These are phyloP conservation scores for Drosophila setifemur DNA, from an alignment of 1,140 invertebrate species.

Conservation along the genomic window DNA sequence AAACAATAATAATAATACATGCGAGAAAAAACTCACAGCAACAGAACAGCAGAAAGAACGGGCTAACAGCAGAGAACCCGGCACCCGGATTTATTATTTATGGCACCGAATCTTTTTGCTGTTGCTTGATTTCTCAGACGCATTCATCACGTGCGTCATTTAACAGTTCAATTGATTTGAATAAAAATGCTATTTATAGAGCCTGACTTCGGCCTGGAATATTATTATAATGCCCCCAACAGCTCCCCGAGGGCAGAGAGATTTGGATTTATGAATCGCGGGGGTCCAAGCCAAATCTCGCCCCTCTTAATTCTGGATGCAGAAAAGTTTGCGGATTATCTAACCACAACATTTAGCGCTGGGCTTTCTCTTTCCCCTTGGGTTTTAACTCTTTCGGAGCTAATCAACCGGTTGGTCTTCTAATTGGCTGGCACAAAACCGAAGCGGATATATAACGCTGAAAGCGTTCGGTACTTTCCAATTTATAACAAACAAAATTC, in stretches of 20 bases:
- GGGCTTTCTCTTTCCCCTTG: constrained; percentile 54
- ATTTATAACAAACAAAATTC: constrained; percentile 62
- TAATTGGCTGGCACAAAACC: constrained; percentile 42
- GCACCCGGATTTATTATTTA: constrained; percentile 75
- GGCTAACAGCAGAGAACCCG: constrained; percentile 12
- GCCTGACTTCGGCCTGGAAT: constrained; percentile 27
- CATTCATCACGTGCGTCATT: constrained; percentile 76
- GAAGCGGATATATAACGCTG: constrained; percentile 55
- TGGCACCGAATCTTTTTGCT: constrained; percentile 47
- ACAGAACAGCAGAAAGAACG: constrained; percentile 21
- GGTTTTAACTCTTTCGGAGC: constrained; percentile 3
- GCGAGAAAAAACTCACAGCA: constrained; percentile 36
- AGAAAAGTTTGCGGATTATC: constrained; percentile 32
- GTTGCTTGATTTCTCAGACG: constrained; percentile 25
- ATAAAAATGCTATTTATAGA: constrained; percentile 37
- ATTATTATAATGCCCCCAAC: constrained; percentile 6
- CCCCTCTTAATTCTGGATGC: constrained; percentile 22
- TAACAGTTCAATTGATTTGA: constrained; percentile 73
- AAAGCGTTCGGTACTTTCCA: constrained; percentile 73
- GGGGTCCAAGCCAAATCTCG: background rate
- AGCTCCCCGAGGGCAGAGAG: background rate
- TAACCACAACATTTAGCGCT: constrained; percentile 13
- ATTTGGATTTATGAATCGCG: constrained; percentile 18
- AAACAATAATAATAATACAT: constrained; percentile 62
- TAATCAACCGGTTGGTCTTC: constrained; percentile 58